phyloP scores from a whole-genome alignment of 1,140 invertebrate species.

The Brachionus paranguensis region DNA sequence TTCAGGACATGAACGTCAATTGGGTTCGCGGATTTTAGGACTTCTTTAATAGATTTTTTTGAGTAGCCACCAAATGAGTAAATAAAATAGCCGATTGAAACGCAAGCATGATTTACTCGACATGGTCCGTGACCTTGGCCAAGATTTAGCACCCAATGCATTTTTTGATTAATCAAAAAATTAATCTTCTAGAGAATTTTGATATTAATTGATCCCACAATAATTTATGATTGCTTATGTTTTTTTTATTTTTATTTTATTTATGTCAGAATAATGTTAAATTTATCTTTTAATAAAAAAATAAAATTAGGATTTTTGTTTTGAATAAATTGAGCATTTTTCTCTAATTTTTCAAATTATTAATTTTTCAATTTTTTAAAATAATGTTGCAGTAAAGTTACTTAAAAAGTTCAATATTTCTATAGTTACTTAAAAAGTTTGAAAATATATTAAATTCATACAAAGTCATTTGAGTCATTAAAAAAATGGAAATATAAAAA shows the following conservation, averaged over 20 bases:
- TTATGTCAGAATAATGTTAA: not conserved
- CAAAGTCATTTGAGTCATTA: not conserved
- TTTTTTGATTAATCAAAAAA: not conserved
- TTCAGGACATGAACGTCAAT: slow-evolving; percentile 83
- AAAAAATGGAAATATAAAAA: not conserved
- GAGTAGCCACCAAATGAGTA: slow-evolving; percentile 86
- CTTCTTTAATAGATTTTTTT: slow-evolving; percentile 61
- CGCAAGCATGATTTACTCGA: slow-evolving; percentile 81
- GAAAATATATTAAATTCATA: no score
- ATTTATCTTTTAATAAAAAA: not conserved
- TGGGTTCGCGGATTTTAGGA: slow-evolving; percentile 64
- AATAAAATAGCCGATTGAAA: slow-evolving; percentile 69
- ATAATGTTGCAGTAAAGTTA: no score
- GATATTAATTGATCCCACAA: not conserved
- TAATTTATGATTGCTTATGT: not conserved
- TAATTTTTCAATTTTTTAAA: no score
- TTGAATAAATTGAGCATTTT: no score
- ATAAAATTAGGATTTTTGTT: not conserved
- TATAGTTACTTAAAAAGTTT: no score
- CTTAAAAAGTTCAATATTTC: no score
- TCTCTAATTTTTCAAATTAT: no score
- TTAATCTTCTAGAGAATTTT: not conserved
- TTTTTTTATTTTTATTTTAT: not conserved
- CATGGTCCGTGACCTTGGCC: slow-evolving; percentile 61
- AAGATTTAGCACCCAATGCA: slow-evolving; percentile 30